These are phyloP conservation scores for Neuroterus valhalla DNA, from an alignment of 1,140 invertebrate species.

Conservation along the genomic window DNA sequence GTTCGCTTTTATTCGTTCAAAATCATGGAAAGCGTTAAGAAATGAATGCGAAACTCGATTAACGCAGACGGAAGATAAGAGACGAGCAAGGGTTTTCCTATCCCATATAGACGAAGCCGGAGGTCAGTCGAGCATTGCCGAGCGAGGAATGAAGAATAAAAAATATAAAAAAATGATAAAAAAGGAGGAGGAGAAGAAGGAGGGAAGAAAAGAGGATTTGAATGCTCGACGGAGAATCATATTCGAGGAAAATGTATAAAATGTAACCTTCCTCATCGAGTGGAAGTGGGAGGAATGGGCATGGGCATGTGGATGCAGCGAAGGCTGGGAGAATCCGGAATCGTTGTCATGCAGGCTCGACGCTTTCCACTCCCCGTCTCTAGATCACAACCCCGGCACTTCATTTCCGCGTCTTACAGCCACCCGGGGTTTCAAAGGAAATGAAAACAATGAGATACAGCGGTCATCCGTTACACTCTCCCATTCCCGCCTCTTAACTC, in stretches of 20 bases:
- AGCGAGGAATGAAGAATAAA: slow-evolving; percentile 10
- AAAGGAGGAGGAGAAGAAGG: no score
- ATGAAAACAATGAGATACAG: slow-evolving; percentile 75
- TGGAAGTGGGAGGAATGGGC: slow-evolving; percentile 49
- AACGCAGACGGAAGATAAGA: slow-evolving; percentile 4
- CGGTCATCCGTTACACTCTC: slow-evolving; percentile 70
- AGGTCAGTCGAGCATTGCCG: slow-evolving; percentile 11
- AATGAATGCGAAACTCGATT: neutral
- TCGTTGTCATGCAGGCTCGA: slow-evolving; percentile 53
- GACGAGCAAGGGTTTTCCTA: neutral
- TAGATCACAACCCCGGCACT: slow-evolving; percentile 56
- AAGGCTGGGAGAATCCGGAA: slow-evolving; percentile 41
- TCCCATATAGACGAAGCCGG: neutral
- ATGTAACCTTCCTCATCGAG: slow-evolving; percentile 72
- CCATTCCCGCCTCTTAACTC: slow-evolving; percentile 66
- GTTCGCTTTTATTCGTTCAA: neutral
- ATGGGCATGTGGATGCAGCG: neutral
- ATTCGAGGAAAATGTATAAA: slow-evolving; percentile 16
- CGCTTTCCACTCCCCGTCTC: slow-evolving; percentile 35
- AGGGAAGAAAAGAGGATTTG: neutral
- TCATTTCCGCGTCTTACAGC: slow-evolving; percentile 70
- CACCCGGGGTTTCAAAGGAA: slow-evolving; percentile 67
- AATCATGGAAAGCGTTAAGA: neutral
- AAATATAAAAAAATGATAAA: no score
- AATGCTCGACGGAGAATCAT: slow-evolving; percentile 14